phyloP scores from a whole-genome alignment of 2,797 vertebrate genomes.

The Sebastes cheni region DNA sequence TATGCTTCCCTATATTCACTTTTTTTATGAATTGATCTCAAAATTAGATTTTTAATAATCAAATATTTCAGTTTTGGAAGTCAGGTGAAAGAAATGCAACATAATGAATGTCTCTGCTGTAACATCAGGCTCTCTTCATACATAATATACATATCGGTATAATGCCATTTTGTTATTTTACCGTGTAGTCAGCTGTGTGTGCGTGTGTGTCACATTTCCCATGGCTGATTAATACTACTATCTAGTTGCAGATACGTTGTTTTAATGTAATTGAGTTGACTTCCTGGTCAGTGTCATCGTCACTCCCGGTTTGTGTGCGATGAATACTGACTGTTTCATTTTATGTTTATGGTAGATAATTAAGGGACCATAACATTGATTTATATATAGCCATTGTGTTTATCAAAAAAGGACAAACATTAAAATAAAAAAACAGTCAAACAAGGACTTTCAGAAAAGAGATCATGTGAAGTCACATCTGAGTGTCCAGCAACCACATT shows the following conservation, averaged over 20 bases:
- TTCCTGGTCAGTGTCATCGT: slow-evolving; percentile 37
- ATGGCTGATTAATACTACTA: not conserved
- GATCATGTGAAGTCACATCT: not conserved
- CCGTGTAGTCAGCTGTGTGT: not conserved
- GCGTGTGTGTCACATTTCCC: not conserved
- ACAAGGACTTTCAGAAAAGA: not conserved
- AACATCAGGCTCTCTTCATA: not conserved
- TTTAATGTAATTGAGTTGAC: slow-evolving; percentile 35
- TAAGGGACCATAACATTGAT: not conserved
- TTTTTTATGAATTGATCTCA: not conserved
- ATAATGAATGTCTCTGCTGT: not conserved
- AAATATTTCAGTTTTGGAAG: not conserved
- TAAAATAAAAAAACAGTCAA: not conserved
- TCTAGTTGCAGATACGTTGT: not conserved
- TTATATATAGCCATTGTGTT: not conserved
- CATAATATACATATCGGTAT: not conserved
- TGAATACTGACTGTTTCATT: not conserved
- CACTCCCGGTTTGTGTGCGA: not conserved
- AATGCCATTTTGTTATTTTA: not conserved
- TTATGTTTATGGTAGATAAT: not conserved
- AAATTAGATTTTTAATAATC: not conserved
- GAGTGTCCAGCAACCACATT: not conserved
- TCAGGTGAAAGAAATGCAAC: not conserved
- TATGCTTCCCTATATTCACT: not conserved
- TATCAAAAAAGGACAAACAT: not conserved